A percentile compares a stretch with the other conserved stretches of the same genome.
These are phyloP conservation scores for Drosophila niveifrons DNA, from an alignment of 2,888 invertebrate genomes.

Conservation along the genomic window DNA sequence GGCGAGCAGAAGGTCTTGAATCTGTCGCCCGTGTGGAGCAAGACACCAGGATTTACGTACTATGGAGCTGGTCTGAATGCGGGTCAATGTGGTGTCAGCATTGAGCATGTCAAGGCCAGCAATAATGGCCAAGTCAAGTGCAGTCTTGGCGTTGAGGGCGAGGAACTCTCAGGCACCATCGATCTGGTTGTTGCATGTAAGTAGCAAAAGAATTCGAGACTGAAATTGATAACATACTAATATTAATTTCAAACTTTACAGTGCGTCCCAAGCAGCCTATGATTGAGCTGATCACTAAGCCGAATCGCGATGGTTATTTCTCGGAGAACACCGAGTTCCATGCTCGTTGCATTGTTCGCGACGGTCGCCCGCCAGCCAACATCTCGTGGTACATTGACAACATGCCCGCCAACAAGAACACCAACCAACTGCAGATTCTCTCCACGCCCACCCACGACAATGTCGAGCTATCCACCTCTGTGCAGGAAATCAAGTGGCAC, in stretches of 20 bases:
- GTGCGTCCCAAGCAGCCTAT: constrained; percentile 84
- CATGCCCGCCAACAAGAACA: constrained; percentile 87
- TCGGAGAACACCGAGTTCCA: constrained; percentile 88
- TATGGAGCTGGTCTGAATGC: constrained; percentile 86
- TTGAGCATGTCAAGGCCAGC: constrained; percentile 88
- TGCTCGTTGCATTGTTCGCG: constrained; percentile 89
- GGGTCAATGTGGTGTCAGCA: constrained; percentile 91
- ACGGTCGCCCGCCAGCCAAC: constrained; percentile 91
- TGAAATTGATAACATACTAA: no score
- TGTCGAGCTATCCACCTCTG: constrained; percentile 88
- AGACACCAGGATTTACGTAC: constrained; percentile 86
- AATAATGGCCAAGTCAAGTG: constrained; percentile 91
- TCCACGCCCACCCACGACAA: constrained; percentile 85
- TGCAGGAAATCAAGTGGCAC: constrained; percentile 88
- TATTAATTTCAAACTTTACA: no score
- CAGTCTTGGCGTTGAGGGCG: constrained; percentile 87
- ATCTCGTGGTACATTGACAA: constrained; percentile 91
- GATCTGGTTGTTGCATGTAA: constrained; percentile 90
- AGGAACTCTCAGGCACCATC: constrained; percentile 88
- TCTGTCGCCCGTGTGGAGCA: constrained; percentile 86
- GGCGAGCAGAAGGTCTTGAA: constrained; percentile 85
- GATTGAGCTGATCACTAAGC: constrained; percentile 74
- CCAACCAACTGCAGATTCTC: constrained; percentile 86
- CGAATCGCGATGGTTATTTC: constrained; percentile 81
- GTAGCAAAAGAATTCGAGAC: constrained; percentile 82